phyloP scores from a whole-genome alignment of 64 coral and sea anemone species.

The Catalaphyllia jardinei region DNA sequence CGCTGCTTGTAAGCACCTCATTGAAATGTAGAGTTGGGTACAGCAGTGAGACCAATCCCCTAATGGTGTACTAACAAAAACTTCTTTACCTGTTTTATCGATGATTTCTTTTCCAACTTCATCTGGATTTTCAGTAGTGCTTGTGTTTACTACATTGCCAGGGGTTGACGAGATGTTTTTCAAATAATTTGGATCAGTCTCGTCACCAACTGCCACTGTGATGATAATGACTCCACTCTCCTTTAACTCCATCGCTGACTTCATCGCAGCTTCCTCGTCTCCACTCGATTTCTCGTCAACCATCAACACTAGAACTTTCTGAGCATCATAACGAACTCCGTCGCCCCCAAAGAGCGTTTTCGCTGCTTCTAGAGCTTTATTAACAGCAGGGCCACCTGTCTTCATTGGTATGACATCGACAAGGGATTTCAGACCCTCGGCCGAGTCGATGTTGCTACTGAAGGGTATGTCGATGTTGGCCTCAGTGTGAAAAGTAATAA shows the following conservation, averaged over 20 bases:
- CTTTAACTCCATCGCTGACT: conserved; percentile 28
- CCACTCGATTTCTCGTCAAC: conserved; percentile 73
- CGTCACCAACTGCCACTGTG: conserved; percentile 36
- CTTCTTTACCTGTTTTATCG: conserved; percentile 44
- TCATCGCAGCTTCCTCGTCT: background rate
- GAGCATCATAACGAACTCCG: conserved; percentile 44
- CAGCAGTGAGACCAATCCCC: background rate
- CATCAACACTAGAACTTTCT: conserved; percentile 74
- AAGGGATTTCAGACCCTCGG: conserved; percentile 25
- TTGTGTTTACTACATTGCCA: conserved; percentile 23
- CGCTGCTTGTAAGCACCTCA: too few relatives aligned
- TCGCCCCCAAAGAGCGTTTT: conserved; percentile 52
- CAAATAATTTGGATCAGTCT: conserved; percentile 2
- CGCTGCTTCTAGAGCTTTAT: conserved; percentile 54
- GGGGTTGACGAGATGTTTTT: conserved; percentile 40
- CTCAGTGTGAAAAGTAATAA: conserved; percentile 56
- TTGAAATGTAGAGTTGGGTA: too few relatives aligned
- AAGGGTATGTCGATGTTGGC: conserved; percentile 57
- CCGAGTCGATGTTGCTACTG: conserved; percentile 16
- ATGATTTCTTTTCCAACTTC: conserved; percentile 34
- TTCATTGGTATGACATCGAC: conserved; percentile 52
- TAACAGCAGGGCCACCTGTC: conserved; percentile 51
- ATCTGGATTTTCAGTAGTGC: conserved; percentile 11
- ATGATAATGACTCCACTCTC: conserved; percentile 49
- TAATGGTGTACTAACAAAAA: background rate